phyloP scores from a whole-genome alignment of 2,797 vertebrate species.

The Babyrousa celebensis region DNA sequence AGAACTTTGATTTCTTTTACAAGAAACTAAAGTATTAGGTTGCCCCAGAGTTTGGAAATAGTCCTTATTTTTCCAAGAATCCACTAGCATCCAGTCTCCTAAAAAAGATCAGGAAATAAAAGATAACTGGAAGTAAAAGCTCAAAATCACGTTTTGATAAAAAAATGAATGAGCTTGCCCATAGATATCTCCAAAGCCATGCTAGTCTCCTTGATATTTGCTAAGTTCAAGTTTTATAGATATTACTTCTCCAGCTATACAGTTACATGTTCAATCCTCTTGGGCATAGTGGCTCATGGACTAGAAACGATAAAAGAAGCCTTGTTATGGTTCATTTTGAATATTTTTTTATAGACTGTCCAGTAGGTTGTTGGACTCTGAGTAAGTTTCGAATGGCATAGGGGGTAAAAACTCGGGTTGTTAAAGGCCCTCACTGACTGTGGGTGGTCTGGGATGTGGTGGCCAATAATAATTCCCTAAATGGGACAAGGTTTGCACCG shows the following conservation, averaged over 20 bases:
- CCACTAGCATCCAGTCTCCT: constrained; percentile 50
- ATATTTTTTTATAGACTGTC: constrained; percentile 40
- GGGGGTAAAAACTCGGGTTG: constrained; percentile 24
- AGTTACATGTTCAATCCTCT: constrained; percentile 25
- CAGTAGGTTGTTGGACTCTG: constrained; percentile 32
- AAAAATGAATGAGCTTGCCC: background rate
- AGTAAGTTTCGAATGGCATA: constrained; percentile 62
- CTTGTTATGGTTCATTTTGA: constrained; percentile 63
- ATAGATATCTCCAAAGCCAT: background rate
- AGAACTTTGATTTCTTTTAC: constrained; percentile 21
- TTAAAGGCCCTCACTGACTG: background rate
- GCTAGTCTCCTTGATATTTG: background rate
- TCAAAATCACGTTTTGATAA: constrained; percentile 39
- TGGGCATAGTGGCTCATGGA: background rate
- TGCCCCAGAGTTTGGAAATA: background rate
- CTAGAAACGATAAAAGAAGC: constrained; percentile 65
- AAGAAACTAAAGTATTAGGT: constrained; percentile 65
- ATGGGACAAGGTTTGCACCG: background rate
- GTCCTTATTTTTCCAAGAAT: constrained; percentile 50
- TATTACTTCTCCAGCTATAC: background rate
- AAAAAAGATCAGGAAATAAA: constrained; percentile 63
- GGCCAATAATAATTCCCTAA: constrained; percentile 71
- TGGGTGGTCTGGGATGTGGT: constrained; percentile 68
- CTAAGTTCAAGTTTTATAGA: background rate
- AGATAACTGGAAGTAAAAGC: constrained; percentile 50